Evolutionary conservation across 2,888 invertebrate genomes (phyloP), one percentile per base, ranked within the genome.

Genomic region (Chesias legatella): DNA sequence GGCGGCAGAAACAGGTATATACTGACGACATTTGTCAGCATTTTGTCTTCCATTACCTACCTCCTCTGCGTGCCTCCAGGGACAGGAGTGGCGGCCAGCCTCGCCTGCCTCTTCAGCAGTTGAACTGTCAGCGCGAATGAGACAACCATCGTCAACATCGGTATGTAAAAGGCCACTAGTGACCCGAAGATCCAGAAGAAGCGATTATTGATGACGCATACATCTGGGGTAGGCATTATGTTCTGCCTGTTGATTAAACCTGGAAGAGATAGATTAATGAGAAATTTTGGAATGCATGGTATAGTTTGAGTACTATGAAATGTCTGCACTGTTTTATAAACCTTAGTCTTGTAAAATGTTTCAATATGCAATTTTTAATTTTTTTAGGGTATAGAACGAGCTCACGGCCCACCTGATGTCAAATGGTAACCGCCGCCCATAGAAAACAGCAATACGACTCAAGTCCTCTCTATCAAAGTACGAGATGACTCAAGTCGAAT

Each of bases 81-180:
- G 0, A 82, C 85, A 1, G 86, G 85, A 0, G 83, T 79, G 1
- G 84, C 93, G 0, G 93, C 93, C 58, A 94, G 90, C 49, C 92
- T 89, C 0, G 95, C 95, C 64, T 95, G 94, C 50, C 94, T 91
- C 59, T 95, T 92, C 56, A 98, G 88, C 55, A 98, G 86, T 55
- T 95, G 94, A 17, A 98, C 95, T 0, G 98, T 98, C 44, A 97
- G 88, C 0, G 95, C 93, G 71, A 97, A 98, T 1, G 97, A 95
- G 41, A 95, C 92, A 48, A 97, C 94, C 98, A 98, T 98, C 59
- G 96, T 95, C 55, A 96, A 89, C 93, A 98, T 96, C 3, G 98
- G 98, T 54, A 98, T 94, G 89, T 98, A 97, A 86, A 98, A 98
- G 22, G 98, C 96, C 40, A 96, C 93, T 67, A 97, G 84, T 0